phyloP scores from a whole-genome alignment of 2,797 vertebrate species.

The Aphelocoma californica region DNA sequence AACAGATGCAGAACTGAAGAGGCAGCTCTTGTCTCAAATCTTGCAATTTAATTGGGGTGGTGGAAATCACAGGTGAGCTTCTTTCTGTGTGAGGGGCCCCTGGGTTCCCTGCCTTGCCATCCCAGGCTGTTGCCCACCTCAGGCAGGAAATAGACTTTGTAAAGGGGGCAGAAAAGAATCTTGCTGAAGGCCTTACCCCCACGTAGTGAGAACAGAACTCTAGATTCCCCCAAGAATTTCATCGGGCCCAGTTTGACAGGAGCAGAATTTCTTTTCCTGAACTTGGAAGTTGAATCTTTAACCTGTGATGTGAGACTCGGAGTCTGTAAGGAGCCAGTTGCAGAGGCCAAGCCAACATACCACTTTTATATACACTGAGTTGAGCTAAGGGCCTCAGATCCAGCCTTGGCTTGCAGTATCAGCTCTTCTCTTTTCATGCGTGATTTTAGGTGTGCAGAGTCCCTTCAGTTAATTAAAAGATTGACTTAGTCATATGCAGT shows the following conservation, averaged over 20 bases:
- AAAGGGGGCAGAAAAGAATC: no score
- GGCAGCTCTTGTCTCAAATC: not conserved
- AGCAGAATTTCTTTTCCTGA: not conserved
- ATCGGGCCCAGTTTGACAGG: not conserved
- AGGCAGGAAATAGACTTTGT: not conserved
- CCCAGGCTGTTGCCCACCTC: not conserved
- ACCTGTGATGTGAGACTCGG: not conserved
- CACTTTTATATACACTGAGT: fast-evolving
- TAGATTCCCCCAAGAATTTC: not conserved
- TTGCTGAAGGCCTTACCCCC: not conserved
- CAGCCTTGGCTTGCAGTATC: not conserved
- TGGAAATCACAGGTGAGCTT: not conserved
- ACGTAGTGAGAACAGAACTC: not conserved
- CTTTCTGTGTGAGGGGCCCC: no score
- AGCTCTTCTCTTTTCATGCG: not conserved
- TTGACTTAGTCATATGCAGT: not conserved
- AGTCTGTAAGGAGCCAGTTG: not conserved
- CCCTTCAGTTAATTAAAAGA: conserved; percentile 37
- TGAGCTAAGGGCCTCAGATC: not conserved
- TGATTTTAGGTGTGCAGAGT: not conserved
- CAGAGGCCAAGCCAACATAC: not conserved
- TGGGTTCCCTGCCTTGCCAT: not conserved
- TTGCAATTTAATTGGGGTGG: not conserved
- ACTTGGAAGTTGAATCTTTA: not conserved
- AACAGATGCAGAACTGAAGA: not conserved